phyloP scores from a whole-genome alignment of 2,888 invertebrate genomes.

The Gymnosoma rotundatum region DNA sequence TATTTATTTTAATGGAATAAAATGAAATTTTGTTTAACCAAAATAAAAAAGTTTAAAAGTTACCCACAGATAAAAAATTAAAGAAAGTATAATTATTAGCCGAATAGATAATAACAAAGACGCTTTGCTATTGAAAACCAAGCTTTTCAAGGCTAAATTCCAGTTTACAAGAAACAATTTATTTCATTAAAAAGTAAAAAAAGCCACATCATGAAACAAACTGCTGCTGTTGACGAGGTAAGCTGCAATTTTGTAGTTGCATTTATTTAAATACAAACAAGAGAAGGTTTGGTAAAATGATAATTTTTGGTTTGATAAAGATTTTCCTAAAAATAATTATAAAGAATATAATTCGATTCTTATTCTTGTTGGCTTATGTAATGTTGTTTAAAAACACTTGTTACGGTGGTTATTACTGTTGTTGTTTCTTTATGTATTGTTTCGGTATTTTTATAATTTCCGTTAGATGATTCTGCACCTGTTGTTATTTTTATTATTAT shows the following conservation, averaged over 20 bases:
- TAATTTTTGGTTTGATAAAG: conserved; percentile 5
- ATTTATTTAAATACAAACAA: neutral
- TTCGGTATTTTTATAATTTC: conserved; percentile 42
- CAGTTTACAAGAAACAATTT: conserved; percentile 50
- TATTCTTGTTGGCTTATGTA: too few species aligned
- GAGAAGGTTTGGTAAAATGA: neutral
- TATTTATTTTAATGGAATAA: conserved; percentile 1
- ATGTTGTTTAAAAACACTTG: conserved; percentile 35
- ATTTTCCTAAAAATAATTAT: neutral
- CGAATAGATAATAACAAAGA: neutral
- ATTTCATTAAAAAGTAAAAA: conserved; percentile 39
- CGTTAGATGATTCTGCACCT: conserved; percentile 66
- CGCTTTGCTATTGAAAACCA: conserved; percentile 28
- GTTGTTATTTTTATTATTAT: conserved; percentile 57
- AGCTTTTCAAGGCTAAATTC: conserved; percentile 68
- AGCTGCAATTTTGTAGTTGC: conserved; percentile 47
- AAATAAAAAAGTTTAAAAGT: neutral
- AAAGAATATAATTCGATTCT: neutral
- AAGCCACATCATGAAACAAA: conserved; percentile 62
- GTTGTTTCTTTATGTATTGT: neutral
- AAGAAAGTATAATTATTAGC: neutral
- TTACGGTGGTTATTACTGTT: conserved; percentile 16
- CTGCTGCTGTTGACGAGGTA: conserved; percentile 69
- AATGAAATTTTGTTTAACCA: neutral
- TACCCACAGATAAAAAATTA: neutral